Base-by-base conservation (phyloP, 2,113 vertebrate species). In the Lynx canadensis region DNA sequence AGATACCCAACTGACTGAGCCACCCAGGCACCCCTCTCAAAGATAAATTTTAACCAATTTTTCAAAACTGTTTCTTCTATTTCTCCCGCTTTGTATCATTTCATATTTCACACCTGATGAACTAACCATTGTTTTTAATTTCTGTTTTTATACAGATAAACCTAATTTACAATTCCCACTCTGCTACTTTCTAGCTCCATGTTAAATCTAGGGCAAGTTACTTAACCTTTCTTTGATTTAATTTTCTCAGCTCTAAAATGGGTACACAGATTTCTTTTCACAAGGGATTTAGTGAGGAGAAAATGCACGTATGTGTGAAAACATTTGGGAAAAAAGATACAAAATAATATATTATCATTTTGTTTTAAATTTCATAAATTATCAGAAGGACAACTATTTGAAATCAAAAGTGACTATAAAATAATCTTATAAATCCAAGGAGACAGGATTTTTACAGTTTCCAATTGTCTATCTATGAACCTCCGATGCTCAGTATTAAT, bases 341-440 rank as follows among this genome's bases (percentile, higher is more conserved):
- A 95, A 90, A 96, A 81, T 86, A 60, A 92, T 55, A 66, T 79
- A 36, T 76, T 84, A 79, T 48, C 29, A 33, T 95, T 96, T 81
- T 82, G 13, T 87, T 94, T 90, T 31, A 87, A 92, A 68, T 69
- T 96, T 29, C 79, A 1, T 11, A 69, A 96, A 92, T 86, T 97
- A 14, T 41, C 48, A 89, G 48, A 95, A 68, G 25, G 15, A 94
- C 74, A 78, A 91, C 89, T 29, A 94, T 38, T 50, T 86, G 11
- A 92, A 92, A 95, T 88, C 48, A 98, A 63, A 89, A 55, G 31
- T 78, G 50, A 90, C 41, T 92, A 79, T 68, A 81, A 89, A 94
- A 95, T 78, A 74, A 83, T 82, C 29, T 97, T 94, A 78, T 41
- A 94, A 94, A 94, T 96, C 41, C 9, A 97, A 95, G 23, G 31